Base-by-base conservation (phyloP, 2,113 vertebrate species). In the Gymnocephalus cernua region DNA sequence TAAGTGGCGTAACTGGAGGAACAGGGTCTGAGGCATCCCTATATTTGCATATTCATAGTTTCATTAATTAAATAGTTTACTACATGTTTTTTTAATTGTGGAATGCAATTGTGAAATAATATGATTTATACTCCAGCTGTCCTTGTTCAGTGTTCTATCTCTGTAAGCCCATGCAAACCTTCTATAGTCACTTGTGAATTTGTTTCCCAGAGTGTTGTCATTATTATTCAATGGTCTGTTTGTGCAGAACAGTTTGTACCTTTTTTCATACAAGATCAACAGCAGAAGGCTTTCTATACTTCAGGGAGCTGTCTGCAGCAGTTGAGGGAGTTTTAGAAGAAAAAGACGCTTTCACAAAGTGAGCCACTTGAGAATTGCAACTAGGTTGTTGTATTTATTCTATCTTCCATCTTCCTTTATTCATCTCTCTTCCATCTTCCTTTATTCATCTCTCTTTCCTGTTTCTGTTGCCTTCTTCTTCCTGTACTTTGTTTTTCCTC, bases 161-260 rank as follows among this genome's bases (percentile, higher is more conserved):
- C 57, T 51, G 59, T 41, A 53, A 62, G 27, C 25, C 35, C 9
- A 44, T 65, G 35, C 25, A 62, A 63, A 73, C 65, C 59, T 45
- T 69, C 51, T 27, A 23, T 62, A 74, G n/a, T 29, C 61, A 56
- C 69, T 62, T 68, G 63, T 62, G 67, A 85, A 82, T 87, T 75
- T 84, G 79, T 87, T 82, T 89, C 68, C 64, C 65, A 35, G 32
- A 71, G 74, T 64, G 50, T 74, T 58, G 53, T 64, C 82, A 84
- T 88, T 85, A 82, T 87, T 85, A 80, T 93, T 86, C 85, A 88
- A 73, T 75, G 68, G 75, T 86, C 83, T 89, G 84, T 93, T 91
- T 93, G 88, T 81, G 76, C 74, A 77, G 89, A 93, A 88, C 81
- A 80, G 73, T 91, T 89, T 90, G 87, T 91, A 86, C 83, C 83